Conservation (phyloP, 1,140 invertebrate genomes). For the Trachymyrmex cornetzi region DNA sequence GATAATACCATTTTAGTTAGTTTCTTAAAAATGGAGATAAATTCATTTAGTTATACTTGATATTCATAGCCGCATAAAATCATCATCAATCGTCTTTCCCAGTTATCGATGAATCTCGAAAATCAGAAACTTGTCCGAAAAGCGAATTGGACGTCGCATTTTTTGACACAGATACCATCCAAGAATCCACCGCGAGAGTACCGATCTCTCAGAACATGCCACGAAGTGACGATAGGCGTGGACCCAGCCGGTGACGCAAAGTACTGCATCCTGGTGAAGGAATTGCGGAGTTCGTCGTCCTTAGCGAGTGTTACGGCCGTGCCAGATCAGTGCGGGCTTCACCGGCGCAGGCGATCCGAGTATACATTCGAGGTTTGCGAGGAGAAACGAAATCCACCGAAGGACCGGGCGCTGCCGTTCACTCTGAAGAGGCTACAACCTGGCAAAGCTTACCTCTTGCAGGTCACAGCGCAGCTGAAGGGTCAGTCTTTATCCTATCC, state of each 20-base stretch:
- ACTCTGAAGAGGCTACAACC: conserved; percentile 80
- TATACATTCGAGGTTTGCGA: conserved; percentile 80
- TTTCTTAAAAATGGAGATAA: not conserved
- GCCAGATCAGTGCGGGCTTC: conserved; percentile 80
- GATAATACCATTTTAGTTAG: no score
- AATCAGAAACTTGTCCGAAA: not conserved
- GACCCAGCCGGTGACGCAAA: conserved; percentile 81
- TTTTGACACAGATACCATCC: conserved; percentile 75
- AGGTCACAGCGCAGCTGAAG: conserved; percentile 80
- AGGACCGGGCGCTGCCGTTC: conserved; percentile 78
- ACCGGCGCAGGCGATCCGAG: conserved; percentile 80
- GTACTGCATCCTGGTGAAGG: conserved; percentile 81
- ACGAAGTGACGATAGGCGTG: conserved; percentile 81
- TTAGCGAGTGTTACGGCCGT: conserved; percentile 75
- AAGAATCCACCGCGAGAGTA: conserved; percentile 81
- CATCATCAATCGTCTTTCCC: not conserved
- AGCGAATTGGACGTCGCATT: not conserved
- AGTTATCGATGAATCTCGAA: not conserved
- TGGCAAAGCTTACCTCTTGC: conserved; percentile 80
- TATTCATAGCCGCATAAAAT: not conserved
- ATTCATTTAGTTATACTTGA: not conserved
- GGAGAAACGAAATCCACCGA: conserved; percentile 77
- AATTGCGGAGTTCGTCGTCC: conserved; percentile 73
- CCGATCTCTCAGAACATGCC: conserved; percentile 79
- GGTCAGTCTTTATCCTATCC: conserved; percentile 82